Evolutionary conservation across 2,113 vertebrate species (phyloP).

Genomic region (Gallinago paraguaiae): DNA sequence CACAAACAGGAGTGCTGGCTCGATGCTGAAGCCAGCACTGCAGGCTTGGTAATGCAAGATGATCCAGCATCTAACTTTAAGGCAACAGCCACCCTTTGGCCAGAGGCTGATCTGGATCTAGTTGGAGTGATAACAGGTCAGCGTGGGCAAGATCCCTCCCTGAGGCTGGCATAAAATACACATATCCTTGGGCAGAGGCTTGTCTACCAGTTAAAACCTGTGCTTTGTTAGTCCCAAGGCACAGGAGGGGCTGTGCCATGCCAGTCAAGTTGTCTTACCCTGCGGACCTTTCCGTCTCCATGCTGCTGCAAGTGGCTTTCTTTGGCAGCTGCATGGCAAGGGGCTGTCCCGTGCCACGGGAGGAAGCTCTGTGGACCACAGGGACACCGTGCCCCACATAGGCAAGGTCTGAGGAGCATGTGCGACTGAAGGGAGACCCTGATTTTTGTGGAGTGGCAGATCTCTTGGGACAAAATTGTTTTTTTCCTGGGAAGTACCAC

Average conservation of each 20-base stretch:
- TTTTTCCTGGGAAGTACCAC: not conserved
- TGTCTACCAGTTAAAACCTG: not conserved
- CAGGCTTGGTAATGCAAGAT: not conserved
- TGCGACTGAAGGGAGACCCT: not conserved
- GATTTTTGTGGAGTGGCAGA: not conserved
- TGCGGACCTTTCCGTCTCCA: fast-evolving
- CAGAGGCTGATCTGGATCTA: not conserved
- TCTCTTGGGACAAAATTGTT: not conserved
- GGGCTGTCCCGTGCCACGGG: fast-evolving
- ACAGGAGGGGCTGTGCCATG: not conserved
- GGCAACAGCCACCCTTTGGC: not conserved
- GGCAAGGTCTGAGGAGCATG: not conserved
- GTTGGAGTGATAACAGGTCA: not conserved
- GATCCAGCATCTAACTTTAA: not conserved
- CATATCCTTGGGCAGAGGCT: not conserved
- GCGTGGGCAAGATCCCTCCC: not conserved
- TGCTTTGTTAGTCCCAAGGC: not conserved
- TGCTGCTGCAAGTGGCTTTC: not conserved
- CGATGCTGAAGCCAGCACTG: not conserved
- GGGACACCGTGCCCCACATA: not conserved
- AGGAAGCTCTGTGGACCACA: not conserved
- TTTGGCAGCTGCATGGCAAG: not conserved
- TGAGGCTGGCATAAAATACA: not conserved
- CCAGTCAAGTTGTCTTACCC: not conserved
- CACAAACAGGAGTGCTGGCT: not conserved